Conservation (phyloP, 2,113 vertebrate species). For the Uria lomvia region DNA sequence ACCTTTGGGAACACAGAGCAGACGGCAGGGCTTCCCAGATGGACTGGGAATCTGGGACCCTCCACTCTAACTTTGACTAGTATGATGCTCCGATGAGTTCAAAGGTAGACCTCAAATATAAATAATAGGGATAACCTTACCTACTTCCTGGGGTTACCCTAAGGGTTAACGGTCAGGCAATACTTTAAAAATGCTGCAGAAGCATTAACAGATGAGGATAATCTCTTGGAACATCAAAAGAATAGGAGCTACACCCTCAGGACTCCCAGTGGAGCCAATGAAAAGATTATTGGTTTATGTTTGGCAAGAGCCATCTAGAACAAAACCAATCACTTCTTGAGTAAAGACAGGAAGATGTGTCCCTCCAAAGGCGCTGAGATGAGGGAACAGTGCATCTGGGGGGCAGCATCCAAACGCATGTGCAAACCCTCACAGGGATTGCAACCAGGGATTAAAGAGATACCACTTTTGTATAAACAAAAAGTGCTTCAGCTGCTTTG, state of each 20-base stretch:
- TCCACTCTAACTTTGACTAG: background rate
- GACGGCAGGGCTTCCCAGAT: background rate
- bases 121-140: background rate
- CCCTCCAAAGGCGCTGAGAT: background rate
- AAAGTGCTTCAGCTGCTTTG: background rate
- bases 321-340: background rate
- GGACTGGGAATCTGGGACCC: background rate
- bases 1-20: background rate
- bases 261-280: background rate
- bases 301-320: background rate
- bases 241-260: background rate
- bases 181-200: background rate
- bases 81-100: background rate
- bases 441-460: background rate
- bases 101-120: background rate
- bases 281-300: background rate
- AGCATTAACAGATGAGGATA: background rate
- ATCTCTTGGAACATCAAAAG: background rate
- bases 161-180: background rate
- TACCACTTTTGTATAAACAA: background rate
- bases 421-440: background rate
- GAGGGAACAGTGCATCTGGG: background rate
- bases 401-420: background rate
- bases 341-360: background rate
- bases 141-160: background rate